phyloP scores from a whole-genome alignment of 2,113 vertebrate species.

The Numenius arquata region DNA sequence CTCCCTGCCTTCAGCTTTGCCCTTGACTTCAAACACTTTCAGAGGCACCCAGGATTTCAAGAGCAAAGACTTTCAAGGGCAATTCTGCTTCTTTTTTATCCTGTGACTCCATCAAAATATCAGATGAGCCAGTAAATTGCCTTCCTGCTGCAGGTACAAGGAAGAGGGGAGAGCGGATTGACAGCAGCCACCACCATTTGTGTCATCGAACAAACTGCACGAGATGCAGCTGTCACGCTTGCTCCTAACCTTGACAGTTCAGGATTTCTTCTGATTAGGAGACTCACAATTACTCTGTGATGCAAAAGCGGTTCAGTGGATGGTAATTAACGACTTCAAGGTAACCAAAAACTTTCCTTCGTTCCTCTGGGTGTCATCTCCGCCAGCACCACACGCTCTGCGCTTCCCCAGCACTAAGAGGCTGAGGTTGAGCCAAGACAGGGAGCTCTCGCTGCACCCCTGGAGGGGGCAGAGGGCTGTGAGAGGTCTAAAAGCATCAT shows the following conservation, averaged over 20 bases:
- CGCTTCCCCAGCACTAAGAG: not conserved
- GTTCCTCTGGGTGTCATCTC: not conserved
- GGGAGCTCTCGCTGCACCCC: accelerated
- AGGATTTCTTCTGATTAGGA: not conserved
- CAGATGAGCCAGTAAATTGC: not conserved
- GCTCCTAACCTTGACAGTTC: not conserved
- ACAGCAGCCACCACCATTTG: not conserved
- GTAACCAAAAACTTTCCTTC: not conserved
- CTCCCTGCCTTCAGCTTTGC: not conserved
- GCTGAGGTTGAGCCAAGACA: not conserved
- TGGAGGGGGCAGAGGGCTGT: not conserved
- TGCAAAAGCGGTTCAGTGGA: not conserved
- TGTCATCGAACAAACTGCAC: not conserved
- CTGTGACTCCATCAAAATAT: not conserved
- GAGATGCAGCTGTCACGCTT: not conserved
- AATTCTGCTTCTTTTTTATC: not conserved
- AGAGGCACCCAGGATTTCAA: not conserved
- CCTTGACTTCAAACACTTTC: not conserved
- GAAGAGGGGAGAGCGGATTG: not conserved
- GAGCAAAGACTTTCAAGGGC: not conserved
- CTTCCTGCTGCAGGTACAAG: not conserved
- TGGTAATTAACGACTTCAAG: not conserved
- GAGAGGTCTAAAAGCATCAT: not conserved
- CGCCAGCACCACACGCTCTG: not conserved
- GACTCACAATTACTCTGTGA: not conserved